Evolutionary conservation across 30 jellyfish, hydroid and myxozoan genomes (phyloP), one percentile per base, ranked within the genome.

Genomic region (Phacellophora camtschatica): DNA sequence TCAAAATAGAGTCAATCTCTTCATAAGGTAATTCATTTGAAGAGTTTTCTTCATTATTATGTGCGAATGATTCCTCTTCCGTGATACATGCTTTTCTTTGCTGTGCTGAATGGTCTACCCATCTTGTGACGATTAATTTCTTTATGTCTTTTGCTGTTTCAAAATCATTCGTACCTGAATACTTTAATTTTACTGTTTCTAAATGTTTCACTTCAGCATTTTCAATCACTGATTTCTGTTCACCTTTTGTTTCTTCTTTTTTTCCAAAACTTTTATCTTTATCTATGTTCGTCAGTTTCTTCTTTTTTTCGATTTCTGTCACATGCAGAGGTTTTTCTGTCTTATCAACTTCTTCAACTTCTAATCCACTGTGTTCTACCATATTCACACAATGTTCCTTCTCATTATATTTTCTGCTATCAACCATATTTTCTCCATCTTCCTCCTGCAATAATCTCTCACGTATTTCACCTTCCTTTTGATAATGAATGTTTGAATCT

Each of bases 1-100:
- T 92, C 66, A 92, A 57, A 37, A 92, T 63, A 18, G 98, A 92
- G 49, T 92, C 98, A 1, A 85, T 66, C 11, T 92, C 98, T 32
- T 86, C 98, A 50, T 85, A 88, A 37, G 53, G 74, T 4, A 88
- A 63, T 12, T 79, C 88, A 65, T 77, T 81, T 4, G 81, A 66
- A 0, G 97, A 77, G 11, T 81, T 67, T 24, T 48, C 86, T 15
- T 57, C 85, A 4, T 56, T 9, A 23, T 83, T 67, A 15, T 30
- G 24, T 13, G 76, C 89, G n/a, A n/a, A n/a, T 0, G 76, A 41
- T 59, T 77, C 89, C 32, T 69, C 92, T 51, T 84, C 83, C 15
- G 33, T 61, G n/a, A 66, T 19, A 32, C 87, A 36, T 15, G 66
- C 71, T 39, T 71, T 84, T 6, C 62, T 64, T 18, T 77, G 81